Percentiles rank a stretch among this genome's conserved stretches.
Evolutionary conservation across 53 echinoderm and acorn worm species (phyloP).

Genomic region (Glandiceps talaboti): DNA sequence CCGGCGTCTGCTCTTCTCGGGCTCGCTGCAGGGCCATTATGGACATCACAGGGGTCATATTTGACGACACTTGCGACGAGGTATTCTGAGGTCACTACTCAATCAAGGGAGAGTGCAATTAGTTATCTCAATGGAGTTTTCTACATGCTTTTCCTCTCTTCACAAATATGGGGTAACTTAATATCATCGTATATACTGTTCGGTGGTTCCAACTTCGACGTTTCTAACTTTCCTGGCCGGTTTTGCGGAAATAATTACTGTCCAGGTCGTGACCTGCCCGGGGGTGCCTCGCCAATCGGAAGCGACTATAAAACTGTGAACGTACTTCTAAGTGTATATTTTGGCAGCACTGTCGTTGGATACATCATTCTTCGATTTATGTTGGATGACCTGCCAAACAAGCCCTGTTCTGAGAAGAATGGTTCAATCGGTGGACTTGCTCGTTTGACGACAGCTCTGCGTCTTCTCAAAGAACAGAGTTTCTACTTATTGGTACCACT

Average conservation of each 20-base stretch:
- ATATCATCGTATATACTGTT: background rate
- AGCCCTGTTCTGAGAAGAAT: background rate
- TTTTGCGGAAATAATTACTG: constrained; percentile 1
- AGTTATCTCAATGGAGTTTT: background rate
- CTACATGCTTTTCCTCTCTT: background rate
- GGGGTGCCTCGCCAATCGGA: background rate
- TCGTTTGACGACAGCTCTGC: background rate
- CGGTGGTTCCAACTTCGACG: background rate
- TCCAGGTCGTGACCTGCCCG: background rate
- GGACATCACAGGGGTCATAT: background rate
- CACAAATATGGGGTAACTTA: background rate
- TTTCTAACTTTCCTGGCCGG: background rate
- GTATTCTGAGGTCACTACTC: background rate
- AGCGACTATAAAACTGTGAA: background rate
- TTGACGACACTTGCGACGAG: background rate
- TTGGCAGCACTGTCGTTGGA: background rate
- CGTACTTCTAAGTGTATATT: background rate
- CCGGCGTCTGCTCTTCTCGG: background rate
- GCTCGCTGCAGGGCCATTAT: background rate
- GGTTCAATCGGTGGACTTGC: background rate
- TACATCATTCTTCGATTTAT: background rate
- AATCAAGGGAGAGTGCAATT: background rate
- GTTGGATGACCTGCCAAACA: background rate
- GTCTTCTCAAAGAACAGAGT: background rate
- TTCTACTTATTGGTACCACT: background rate